Percentiles rank a stretch among this genome's conserved stretches.
These are phyloP conservation scores for Acanthis flammea DNA, from an alignment of 2,797 vertebrate genomes.

Conservation along the genomic window DNA sequence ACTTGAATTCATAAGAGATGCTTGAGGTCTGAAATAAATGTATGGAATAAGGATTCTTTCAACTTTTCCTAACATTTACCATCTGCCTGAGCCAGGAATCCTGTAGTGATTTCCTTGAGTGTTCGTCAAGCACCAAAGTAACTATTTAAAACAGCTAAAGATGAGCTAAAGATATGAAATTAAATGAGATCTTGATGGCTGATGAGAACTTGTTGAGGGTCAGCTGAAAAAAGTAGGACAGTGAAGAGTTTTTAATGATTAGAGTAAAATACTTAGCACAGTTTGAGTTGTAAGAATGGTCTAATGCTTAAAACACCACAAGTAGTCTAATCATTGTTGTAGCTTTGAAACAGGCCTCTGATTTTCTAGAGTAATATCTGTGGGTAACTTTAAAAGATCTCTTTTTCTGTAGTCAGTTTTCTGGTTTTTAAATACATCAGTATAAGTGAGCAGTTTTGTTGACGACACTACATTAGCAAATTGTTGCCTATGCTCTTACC, in stretches of 20 bases:
- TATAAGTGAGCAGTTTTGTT: not conserved
- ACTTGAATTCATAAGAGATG: conserved; percentile 66
- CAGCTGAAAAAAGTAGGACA: conserved; percentile 24
- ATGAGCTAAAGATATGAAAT: conserved; percentile 55
- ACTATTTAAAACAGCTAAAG: conserved; percentile 57
- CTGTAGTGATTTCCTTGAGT: conserved; percentile 57
- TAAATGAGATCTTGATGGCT: conserved; percentile 54
- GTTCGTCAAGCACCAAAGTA: conserved; percentile 59
- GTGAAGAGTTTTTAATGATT: conserved; percentile 15
- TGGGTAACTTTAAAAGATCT: not conserved
- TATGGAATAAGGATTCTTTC: conserved; percentile 66
- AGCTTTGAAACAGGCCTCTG: not conserved
- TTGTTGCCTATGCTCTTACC: not conserved
- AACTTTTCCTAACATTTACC: conserved; percentile 69
- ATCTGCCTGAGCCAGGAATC: conserved; percentile 59
- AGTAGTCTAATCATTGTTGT: not conserved
- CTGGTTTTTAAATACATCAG: not conserved
- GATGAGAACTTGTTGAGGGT: conserved; percentile 46
- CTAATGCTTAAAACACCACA: not conserved
- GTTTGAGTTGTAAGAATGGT: not conserved
- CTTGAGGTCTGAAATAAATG: conserved; percentile 61
- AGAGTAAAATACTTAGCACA: not conserved
- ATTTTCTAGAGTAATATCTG: not conserved
- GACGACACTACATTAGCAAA: not conserved
- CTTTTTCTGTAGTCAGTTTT: not conserved